These are phyloP conservation scores for Tachina lurida DNA, from an alignment of 2,888 invertebrate genomes.

Conservation along the genomic window DNA sequence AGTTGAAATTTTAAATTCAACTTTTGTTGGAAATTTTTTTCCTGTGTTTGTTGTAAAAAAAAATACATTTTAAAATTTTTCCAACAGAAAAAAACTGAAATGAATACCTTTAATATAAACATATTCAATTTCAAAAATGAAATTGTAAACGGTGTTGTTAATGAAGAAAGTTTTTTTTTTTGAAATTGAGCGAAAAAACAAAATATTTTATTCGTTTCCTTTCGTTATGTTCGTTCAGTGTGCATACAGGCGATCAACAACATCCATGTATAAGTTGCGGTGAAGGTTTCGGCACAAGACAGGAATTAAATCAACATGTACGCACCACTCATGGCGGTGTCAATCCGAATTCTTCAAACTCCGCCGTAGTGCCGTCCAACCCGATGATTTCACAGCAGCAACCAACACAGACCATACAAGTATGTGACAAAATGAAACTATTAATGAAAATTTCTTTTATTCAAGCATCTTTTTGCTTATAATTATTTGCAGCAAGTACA, in stretches of 20 bases:
- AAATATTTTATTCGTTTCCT: no score
- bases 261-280: slow-evolving; percentile 90
- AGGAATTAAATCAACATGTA: slow-evolving; percentile 88
- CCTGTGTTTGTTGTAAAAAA: no score
- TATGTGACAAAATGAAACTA: slow-evolving; percentile 41
- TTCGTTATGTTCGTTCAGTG: slow-evolving; percentile 80
- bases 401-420: slow-evolving; percentile 79
- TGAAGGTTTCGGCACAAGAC: slow-evolving; percentile 89
- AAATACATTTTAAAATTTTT: no score
- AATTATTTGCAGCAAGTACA: slow-evolving; percentile 72
- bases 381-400: slow-evolving; percentile 76
- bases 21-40: no score
- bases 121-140: not conserved
- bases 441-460: not conserved
- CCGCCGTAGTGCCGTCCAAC: slow-evolving; percentile 79
- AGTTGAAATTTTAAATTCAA: no score
- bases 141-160: no score
- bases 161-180: no score
- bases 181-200: no score
- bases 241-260: slow-evolving; percentile 89
- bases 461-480: not conserved
- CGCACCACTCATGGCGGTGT: slow-evolving; percentile 84
- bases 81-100: no score
- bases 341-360: slow-evolving; percentile 82
- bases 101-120: no score